Evolutionary conservation across 2,888 invertebrate species (phyloP).

Genomic region (Aspidiotus destructor): DNA sequence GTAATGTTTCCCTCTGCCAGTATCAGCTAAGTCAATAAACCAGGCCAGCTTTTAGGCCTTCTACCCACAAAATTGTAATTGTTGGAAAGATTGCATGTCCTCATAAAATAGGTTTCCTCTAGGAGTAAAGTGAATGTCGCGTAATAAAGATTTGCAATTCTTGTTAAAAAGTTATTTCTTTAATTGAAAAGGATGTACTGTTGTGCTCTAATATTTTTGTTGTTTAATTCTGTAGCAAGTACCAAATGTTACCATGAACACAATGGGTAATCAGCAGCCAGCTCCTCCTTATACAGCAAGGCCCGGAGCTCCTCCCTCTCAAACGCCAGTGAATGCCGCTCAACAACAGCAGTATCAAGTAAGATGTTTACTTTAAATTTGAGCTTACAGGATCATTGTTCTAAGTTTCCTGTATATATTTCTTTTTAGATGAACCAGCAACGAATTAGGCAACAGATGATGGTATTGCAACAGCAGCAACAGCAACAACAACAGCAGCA

Average conservation of each 20-base stretch:
- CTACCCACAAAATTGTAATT: too few relatives aligned
- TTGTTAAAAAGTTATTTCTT: too few relatives aligned
- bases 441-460: slow-evolving; percentile 58
- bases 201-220: slow-evolving; percentile 10
- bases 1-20: too few relatives aligned
- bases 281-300: slow-evolving; percentile 67
- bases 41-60: too few relatives aligned
- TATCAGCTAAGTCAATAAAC: too few relatives aligned
- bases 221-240: slow-evolving; percentile 45
- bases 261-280: slow-evolving; percentile 57
- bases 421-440: slow-evolving; percentile 42
- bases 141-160: too few relatives aligned
- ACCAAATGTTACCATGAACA: slow-evolving; percentile 77
- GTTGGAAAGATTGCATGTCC: too few relatives aligned
- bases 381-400: slow-evolving; percentile 36
- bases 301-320: slow-evolving; percentile 70
- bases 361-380: slow-evolving; percentile 23
- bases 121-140: too few relatives aligned
- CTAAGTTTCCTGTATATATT: slow-evolving; percentile 5
- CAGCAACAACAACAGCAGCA: slow-evolving; percentile 47
- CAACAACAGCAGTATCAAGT: slow-evolving; percentile 55
- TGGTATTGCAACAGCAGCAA: slow-evolving; percentile 59
- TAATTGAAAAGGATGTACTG: slow-evolving; percentile 2
- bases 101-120: too few relatives aligned
- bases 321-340: slow-evolving; percentile 40